phyloP scores from a whole-genome alignment of 2,888 invertebrate genomes.

The Deladenus siricidicola region DNA sequence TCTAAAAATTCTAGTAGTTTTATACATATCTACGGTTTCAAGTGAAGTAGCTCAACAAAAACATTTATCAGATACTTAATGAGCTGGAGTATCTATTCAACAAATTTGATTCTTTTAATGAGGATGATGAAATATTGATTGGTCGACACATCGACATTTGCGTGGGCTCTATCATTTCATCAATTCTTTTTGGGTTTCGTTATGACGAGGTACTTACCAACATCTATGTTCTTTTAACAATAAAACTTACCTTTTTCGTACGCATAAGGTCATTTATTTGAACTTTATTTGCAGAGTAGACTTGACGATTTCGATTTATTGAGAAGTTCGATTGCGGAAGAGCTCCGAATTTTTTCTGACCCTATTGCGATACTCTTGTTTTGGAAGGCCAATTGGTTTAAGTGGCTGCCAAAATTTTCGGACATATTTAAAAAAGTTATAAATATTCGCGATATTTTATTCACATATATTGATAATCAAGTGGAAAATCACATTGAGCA shows the following conservation, averaged over 20 bases:
- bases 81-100: background rate
- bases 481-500: background rate
- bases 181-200: background rate
- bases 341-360: background rate
- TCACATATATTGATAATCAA: background rate
- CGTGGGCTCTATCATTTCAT: slow-evolving; percentile 3
- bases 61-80: background rate
- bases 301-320: background rate
- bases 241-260: too few species aligned
- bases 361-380: background rate
- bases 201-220: slow-evolving; percentile 1
- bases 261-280: too few species aligned
- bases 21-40: too few species aligned
- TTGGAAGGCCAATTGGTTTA: background rate
- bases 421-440: background rate
- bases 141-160: background rate
- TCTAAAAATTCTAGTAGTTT: too few species aligned
- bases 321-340: background rate
- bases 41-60: too few species aligned
- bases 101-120: background rate
- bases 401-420: background rate
- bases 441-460: background rate
- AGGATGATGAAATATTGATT: background rate
- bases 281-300: background rate
- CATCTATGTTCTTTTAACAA: too few species aligned